Base-by-base conservation (phyloP, 2,113 vertebrate species). In the Macquaria ambigua region DNA sequence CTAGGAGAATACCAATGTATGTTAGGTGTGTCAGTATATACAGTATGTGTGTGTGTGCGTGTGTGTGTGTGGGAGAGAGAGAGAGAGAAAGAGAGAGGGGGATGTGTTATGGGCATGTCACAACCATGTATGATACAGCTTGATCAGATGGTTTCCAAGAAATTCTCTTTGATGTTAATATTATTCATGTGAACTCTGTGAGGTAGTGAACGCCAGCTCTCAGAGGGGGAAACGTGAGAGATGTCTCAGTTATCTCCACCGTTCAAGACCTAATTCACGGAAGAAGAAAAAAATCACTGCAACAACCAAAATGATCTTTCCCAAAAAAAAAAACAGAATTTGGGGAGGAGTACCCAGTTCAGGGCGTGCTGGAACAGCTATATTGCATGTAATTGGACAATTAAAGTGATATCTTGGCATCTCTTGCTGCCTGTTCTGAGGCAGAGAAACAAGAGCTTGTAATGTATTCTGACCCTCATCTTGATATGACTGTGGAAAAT, bases 101-200 rank as follows among this genome's bases (percentile, higher is more conserved):
- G 64, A 48, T 78, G 89, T 88, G 82, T 93, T 88, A 62, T 67
- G 85, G 73, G 82, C 83, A 74, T 89, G 94, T 92, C 91, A 89
- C 85, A 88, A 78, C 61, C 61, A 79, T 85, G 87, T 91, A 87
- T 89, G 92, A 89, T 93, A 89, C 81, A 92, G 93, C 90, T 93
- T 91, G 93, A 94, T 95, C 90, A 93, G 92, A 91, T 92, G 92
- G 85, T 82, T 93, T 94, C 87, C 80, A 80, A 90, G 92, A 91
- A 93, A 90, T 90, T 89, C 83, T 81, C 81, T 94, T 93, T 94
- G 92, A 94, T 92, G 92, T 92, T 93, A 90, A 92, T 93, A 85
- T 86, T 93, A 93, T 95, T 94, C 91, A 81, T 91, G 87, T 91
- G 93, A 89, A 93, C 89, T 87, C 88, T 63, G 87, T 78, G 91